Conservation (phyloP, 1,140 invertebrate species). For the Vanessa atalanta region DNA sequence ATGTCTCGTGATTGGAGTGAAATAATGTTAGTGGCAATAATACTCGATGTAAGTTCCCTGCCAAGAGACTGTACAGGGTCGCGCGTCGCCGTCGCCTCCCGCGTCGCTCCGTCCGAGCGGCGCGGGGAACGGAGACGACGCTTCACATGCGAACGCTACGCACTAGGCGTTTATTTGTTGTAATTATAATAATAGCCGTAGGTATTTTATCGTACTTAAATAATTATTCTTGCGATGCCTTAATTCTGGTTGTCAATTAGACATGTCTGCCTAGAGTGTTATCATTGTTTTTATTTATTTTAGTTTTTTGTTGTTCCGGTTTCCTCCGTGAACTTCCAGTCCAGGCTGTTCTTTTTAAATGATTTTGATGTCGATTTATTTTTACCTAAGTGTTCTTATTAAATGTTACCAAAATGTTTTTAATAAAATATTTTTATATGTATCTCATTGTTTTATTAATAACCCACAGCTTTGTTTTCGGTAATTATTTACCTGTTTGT, state of each 20-base stretch:
- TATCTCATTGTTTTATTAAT: constrained; percentile 68
- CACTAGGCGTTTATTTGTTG: constrained; percentile 80
- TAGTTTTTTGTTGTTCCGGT: constrained; percentile 80
- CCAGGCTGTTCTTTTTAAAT: constrained; percentile 82
- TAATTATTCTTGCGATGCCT: constrained; percentile 82
- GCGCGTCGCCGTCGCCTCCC: constrained; percentile 39
- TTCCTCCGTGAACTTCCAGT: constrained; percentile 81
- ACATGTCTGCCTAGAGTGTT: constrained; percentile 81
- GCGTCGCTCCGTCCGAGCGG: constrained; percentile 38
- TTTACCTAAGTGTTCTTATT: constrained; percentile 83
- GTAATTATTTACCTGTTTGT: no score
- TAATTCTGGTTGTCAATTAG: constrained; percentile 83
- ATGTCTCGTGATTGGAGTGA: constrained; percentile 75
- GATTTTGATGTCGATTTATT: constrained; percentile 82
- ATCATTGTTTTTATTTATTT: constrained; percentile 80
- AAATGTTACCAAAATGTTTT: constrained; percentile 83
- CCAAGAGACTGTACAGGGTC: constrained; percentile 66
- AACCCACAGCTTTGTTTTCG: not conserved
- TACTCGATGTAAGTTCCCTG: constrained; percentile 76
- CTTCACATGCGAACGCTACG: constrained; percentile 68
- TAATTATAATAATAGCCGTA: constrained; percentile 81
- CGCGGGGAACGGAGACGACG: constrained; percentile 31
- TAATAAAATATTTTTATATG: constrained; percentile 83
- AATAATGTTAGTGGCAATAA: constrained; percentile 77
- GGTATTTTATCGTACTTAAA: constrained; percentile 82